Evolutionary conservation across 1,140 invertebrate genomes (phyloP), one percentile per base, ranked within the genome.

Genomic region (Neodiprion fabricii): DNA sequence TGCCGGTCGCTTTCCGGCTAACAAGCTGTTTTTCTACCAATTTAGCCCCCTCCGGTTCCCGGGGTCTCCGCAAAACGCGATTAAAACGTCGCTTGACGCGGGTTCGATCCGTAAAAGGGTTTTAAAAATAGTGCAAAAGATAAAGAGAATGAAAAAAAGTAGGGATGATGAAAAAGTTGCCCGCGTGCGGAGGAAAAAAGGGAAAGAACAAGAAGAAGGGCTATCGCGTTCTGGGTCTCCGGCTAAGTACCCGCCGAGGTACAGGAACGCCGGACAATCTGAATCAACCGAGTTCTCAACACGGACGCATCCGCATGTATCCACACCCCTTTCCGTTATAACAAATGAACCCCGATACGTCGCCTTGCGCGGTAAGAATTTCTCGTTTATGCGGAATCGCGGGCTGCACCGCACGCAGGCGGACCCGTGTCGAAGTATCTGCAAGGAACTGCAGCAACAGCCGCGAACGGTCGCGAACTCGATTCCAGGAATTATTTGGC

Each of bases 401-500:
- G 53, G 50, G 53, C 11, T 21, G 61, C 14, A 66, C 61, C 61
- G 61, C 14, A 21, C 9, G 68, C 12, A 17, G 68, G n/a, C 12
- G 68, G 68, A 14, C 12, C 68, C 12, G 28, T 21, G 53, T 23
- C n/a, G 66, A 71, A 3, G 48, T 67, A 72, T 67, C 40, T 23
- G 50, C 61, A 40, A 70, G 67, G 48, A 75, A 70, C 71, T 67
- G 72, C 66, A 68, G 21, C 72, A 74, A 74, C 70, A 67, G 70
- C 61, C 12, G 17, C 17, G 17, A 65, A 69, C 67, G 21, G 40
- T 69, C 21, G 67, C 67, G 67, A 69, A 69, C 73, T 71, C 79
- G 78, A 86, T 87, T 86, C 85, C 81, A 76, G 85, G 86, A 88
- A 88, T 83, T 82, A 78, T 78, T 73, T 79, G 76, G 72, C 70